Conservation (phyloP, 2,888 invertebrate species). For the Loripinus fragilis region DNA sequence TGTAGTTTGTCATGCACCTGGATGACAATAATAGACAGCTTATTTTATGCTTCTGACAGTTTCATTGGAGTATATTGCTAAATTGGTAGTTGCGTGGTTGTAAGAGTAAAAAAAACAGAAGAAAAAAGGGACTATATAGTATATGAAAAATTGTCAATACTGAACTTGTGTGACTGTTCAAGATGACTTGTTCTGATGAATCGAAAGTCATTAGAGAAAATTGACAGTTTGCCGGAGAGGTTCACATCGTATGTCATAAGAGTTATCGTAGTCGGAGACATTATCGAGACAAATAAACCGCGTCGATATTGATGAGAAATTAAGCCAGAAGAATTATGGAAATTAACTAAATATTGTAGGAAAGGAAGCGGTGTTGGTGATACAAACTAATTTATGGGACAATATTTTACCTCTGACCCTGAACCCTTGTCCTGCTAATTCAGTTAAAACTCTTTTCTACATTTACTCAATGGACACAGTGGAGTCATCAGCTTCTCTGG, state of each 20-base stretch:
- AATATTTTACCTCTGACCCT: no score
- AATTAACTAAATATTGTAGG: constrained; percentile 56
- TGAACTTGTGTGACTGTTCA: constrained; percentile 11
- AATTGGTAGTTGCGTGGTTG: no score
- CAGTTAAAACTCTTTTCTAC: no score
- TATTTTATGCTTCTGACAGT: no score
- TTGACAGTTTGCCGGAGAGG: constrained; percentile 54
- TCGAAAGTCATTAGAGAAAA: constrained; percentile 60
- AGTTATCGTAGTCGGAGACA: constrained; percentile 43
- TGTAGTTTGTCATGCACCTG: no score
- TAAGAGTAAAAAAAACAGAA: no score
- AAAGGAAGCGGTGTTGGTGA: constrained; percentile 36
- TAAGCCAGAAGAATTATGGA: constrained; percentile 60
- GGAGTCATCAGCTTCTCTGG: no score
- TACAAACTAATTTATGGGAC: constrained; percentile 56
- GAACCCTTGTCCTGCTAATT: not conserved
- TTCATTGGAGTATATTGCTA: no score
- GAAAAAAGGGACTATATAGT: no score
- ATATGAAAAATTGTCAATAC: constrained; percentile 54
- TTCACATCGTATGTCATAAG: constrained; percentile 54
- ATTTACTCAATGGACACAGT: no score
- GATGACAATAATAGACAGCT: no score
- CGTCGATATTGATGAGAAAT: constrained; percentile 53
- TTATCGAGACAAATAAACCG: constrained; percentile 59
- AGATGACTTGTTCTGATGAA: constrained; percentile 41